Conservation (phyloP, 2,888 invertebrate genomes). For the Drosophila limbata region DNA sequence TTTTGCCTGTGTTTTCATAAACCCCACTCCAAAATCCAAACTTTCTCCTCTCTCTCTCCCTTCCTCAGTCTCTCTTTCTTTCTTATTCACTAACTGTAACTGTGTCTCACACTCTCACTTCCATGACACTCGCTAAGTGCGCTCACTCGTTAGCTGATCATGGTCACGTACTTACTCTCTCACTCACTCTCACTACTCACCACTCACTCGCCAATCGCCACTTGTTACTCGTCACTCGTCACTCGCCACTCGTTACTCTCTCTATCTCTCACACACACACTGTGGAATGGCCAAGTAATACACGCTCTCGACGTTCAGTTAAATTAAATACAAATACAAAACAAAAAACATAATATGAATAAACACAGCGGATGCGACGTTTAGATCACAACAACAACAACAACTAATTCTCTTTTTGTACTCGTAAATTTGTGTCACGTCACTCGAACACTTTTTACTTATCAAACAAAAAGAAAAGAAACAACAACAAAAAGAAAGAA, state of each 20-base stretch:
- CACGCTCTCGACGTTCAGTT: slow-evolving; percentile 43
- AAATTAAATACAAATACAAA: slow-evolving; percentile 20
- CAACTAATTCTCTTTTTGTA: slow-evolving; percentile 32
- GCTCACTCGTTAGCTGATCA: slow-evolving; percentile 62
- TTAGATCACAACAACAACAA: slow-evolving; percentile 46
- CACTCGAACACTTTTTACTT: slow-evolving; percentile 45
- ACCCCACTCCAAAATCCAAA: slow-evolving; percentile 4
- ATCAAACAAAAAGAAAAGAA: slow-evolving; percentile 22
- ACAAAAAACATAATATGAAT: slow-evolving; percentile 21
- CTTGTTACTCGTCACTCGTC: slow-evolving; percentile 34
- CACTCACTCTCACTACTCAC: slow-evolving; percentile 23
- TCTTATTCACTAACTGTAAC: slow-evolving; percentile 4
- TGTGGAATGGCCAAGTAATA: slow-evolving; percentile 55
- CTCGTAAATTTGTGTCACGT: slow-evolving; percentile 24
- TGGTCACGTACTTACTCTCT: slow-evolving; percentile 50
- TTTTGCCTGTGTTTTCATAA: slow-evolving; percentile 32
- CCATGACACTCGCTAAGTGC: slow-evolving; percentile 50
- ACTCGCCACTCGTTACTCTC: slow-evolving; percentile 26
- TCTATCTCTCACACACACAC: slow-evolving; percentile 30
- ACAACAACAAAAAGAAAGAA: slow-evolving; percentile 14
- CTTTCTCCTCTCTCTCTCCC: slow-evolving; percentile 3
- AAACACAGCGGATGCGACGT: slow-evolving; percentile 44
- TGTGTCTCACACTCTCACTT: slow-evolving; percentile 24
- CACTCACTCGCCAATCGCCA: slow-evolving; percentile 24
- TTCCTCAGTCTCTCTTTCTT: slow-evolving; percentile 4